A percentile compares a stretch with the other conserved stretches of the same genome.
These are phyloP conservation scores for Melieria omissa DNA, from an alignment of 2,888 invertebrate genomes.

Conservation along the genomic window DNA sequence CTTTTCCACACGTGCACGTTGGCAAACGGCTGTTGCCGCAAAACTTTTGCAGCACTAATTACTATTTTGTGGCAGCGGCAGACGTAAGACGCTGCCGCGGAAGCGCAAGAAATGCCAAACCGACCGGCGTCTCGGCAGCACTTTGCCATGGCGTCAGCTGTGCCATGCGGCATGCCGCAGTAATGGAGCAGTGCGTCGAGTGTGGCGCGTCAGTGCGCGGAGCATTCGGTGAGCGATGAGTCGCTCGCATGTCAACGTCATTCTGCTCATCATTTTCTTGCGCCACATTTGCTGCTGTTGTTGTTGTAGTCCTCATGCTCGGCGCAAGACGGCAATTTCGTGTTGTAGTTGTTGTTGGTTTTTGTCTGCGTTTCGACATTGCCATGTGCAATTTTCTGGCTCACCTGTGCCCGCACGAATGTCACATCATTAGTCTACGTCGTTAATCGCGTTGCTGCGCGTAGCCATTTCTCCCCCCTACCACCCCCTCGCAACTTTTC, in stretches of 20 bases:
- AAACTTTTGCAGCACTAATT: no score
- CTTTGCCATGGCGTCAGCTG: no score
- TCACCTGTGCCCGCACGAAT: conserved; percentile 47
- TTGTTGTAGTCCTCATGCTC: conserved; percentile 39
- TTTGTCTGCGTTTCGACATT: conserved; percentile 24
- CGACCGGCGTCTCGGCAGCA: no score
- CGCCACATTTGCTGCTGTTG: conserved; percentile 43
- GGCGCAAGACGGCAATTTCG: conserved; percentile 1
- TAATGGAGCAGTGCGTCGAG: no score
- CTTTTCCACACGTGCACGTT: no score
- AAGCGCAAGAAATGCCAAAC: no score
- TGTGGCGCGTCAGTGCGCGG: background rate
- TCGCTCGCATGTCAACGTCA: conserved; percentile 21
- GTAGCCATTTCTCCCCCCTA: no score
- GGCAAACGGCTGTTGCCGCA: no score
- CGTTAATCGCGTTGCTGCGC: conserved; percentile 35
- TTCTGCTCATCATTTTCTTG: conserved; percentile 9
- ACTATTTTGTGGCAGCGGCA: conserved; percentile 1
- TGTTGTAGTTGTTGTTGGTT: background rate
- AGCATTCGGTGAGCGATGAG: conserved; percentile 9
- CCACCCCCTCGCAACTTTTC: no score
- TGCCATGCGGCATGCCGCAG: no score
- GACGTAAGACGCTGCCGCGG: background rate
- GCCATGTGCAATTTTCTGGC: conserved; percentile 44
- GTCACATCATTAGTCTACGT: conserved; percentile 53